phyloP scores from a whole-genome alignment of 2,888 invertebrate genomes.

The Drosophila lutescens region DNA sequence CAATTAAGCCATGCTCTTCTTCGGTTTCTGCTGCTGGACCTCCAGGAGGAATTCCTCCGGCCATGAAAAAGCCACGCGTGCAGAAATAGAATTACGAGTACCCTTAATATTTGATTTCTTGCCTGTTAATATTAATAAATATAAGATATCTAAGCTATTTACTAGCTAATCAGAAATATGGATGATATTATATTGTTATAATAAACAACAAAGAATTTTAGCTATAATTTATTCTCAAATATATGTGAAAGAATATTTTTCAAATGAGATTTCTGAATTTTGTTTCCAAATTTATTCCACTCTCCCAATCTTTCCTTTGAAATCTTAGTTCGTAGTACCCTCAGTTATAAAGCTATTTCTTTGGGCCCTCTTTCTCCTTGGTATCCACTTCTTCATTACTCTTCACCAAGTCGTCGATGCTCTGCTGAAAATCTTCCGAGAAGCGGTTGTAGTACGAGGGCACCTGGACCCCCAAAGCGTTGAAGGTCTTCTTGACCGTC shows the following conservation, averaged over 20 bases:
- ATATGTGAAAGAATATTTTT: neutral
- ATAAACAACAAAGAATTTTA: too few species aligned
- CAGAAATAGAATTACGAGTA: neutral
- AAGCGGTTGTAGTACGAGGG: conserved; percentile 11
- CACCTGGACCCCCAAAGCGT: neutral
- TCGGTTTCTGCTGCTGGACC: neutral
- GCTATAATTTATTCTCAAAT: too few species aligned
- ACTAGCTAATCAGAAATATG: too few species aligned
- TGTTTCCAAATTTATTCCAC: neutral
- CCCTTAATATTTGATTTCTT: too few species aligned
- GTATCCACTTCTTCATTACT: neutral
- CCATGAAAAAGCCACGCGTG: neutral
- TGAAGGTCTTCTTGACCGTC: conserved; percentile 12
- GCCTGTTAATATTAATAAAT: too few species aligned
- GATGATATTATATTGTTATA: too few species aligned
- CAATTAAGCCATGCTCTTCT: neutral
- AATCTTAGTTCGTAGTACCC: too few species aligned
- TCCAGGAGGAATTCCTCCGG: neutral
- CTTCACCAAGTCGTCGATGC: neutral
- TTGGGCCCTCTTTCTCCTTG: too few species aligned
- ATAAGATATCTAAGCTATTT: too few species aligned
- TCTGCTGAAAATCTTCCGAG: neutral
- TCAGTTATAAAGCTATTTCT: too few species aligned
- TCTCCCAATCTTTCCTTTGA: neutral
- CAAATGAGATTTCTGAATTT: neutral